Base-by-base conservation (phyloP, 23 tunicate genomes). In the Styela plicata region DNA sequence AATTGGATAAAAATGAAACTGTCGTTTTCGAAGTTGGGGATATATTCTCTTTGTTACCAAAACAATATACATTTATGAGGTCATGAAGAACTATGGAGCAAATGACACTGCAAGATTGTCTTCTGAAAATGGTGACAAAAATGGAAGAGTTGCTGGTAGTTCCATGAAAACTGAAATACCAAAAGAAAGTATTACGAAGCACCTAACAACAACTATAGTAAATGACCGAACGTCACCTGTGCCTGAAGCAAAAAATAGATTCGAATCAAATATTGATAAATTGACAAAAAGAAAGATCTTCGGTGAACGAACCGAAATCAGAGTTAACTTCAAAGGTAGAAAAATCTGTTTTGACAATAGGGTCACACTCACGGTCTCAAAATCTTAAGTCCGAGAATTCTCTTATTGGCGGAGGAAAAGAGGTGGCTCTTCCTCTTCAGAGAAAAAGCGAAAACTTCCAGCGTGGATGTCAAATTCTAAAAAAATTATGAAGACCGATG, bases 391-490 rank as follows among this genome's bases (percentile, higher is more conserved):
- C n/a, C n/a, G n/a, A n/a, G n/a, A n/a, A n/a, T n/a, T 67, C 81
- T 21, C 27, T n/a, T 1, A 76, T 35, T 0, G 81, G 0, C 21
- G 81, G 30, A 44, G 28, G 44, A 44, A 71, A 71, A 30, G 37
- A 71, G 17, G 17, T 71, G 18, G 77, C 77, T 3, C 17, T 31
- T 22, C 77, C 77, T n/a, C n/a, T 13, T 3, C 36, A 30, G 77
- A 71, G 23, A 32, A 33, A 71, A 71, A 88, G 52, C 84, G 93
- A 10, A 88, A 88, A 62, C 88, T 88, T n/a, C 93, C 93, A 0
- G 36, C 57, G 25, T 88, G 93, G 93, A 88, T 88, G 93, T 34
- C 36, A 25, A 44, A 44, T 44, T 13, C 7, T 7, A 31, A 27
- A 16, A 27, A 71, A 71, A 71, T 16, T 18, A 3, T 61, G 7